Evolutionary conservation across 1,140 invertebrate genomes (phyloP), one percentile per base, ranked within the genome.

Genomic region (Neotoxoptera formosana): DNA sequence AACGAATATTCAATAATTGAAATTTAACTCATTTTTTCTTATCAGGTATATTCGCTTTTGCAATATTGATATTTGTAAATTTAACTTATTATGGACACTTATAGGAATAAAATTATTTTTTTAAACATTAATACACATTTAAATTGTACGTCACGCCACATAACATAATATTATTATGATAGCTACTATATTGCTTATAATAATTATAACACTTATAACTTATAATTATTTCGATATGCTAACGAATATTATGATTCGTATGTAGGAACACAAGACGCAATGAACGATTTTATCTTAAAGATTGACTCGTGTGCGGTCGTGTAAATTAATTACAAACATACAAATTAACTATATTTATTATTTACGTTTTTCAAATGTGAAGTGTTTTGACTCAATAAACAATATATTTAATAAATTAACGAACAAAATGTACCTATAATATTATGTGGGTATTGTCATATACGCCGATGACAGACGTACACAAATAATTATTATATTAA

Each of bases 101-200:
- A 1, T 67, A 67, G 60, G 30, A 67, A 67, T n/a, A n/a, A 1
- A n/a, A 3, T 67, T 76, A 76, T 17, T n/a, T 76, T 41, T 76
- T 76, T 76, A 76, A 76, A 76, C 60, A n/a, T 67, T 67, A 67
- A n/a, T 67, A 76, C 60, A 76, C 60, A n/a, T 76, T 67, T n/a
- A 67, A n/a, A 34, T n/a, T 67, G 30, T 76, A 76, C 60, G 60
- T 76, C 30, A 76, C n/a, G 4, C n/a, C 14, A 7, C 14, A 76
- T 76, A 76, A 7, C 14, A 34, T 76, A 30, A 76, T 76, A 76
- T n/a, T 67, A n/a, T 14, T n/a, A 30, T 30, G 30, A 9, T 67
- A 60, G 25, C 9, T 11, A 60, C 4, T 41, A 60, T 11, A 60
- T 60, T 60, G 7, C 30, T 60, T 60, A 60, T 60, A 60, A 60